These are phyloP conservation scores for Brachionus rubens DNA, from an alignment of 1,140 invertebrate genomes.

Conservation along the genomic window DNA sequence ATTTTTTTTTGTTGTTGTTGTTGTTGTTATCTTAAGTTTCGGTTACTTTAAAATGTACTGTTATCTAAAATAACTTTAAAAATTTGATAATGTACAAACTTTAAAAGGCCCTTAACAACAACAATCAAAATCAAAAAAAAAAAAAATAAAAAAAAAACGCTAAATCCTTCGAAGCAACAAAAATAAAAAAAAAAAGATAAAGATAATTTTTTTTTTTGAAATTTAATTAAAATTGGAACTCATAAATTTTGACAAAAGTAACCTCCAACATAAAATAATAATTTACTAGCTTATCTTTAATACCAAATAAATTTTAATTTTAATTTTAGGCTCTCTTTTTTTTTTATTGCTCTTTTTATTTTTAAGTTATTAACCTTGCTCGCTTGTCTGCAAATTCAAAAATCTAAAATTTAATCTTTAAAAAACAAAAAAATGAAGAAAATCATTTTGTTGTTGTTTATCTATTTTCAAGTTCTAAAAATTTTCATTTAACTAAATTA, in stretches of 20 bases:
- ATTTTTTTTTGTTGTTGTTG: too few relatives aligned
- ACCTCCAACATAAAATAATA: neutral
- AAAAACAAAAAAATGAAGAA: too few relatives aligned
- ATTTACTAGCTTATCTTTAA: neutral
- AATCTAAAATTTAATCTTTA: too few relatives aligned
- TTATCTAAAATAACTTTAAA: neutral
- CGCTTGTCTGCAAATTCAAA: neutral
- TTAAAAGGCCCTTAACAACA: conserved; percentile 10
- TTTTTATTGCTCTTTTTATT: too few relatives aligned
- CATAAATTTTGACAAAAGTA: conserved; percentile 32
- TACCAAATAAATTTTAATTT: neutral
- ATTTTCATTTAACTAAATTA: neutral
- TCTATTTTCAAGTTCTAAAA: too few relatives aligned
- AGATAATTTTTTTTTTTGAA: too few relatives aligned
- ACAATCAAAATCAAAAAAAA: neutral
- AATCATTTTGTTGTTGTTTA: too few relatives aligned
- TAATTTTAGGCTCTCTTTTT: too few relatives aligned
- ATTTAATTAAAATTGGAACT: conserved; percentile 23
- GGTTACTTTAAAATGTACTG: conserved; percentile 21
- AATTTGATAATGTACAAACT: neutral
- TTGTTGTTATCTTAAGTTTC: conserved; percentile 34
- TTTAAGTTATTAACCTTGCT: neutral
- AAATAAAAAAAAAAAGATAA: too few relatives aligned
- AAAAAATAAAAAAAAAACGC: neutral
- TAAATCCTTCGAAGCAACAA: too few relatives aligned